Evolutionary conservation across 2,888 invertebrate genomes (phyloP), one percentile per base, ranked within the genome.

Genomic region (Caradrina clavipalpis): DNA sequence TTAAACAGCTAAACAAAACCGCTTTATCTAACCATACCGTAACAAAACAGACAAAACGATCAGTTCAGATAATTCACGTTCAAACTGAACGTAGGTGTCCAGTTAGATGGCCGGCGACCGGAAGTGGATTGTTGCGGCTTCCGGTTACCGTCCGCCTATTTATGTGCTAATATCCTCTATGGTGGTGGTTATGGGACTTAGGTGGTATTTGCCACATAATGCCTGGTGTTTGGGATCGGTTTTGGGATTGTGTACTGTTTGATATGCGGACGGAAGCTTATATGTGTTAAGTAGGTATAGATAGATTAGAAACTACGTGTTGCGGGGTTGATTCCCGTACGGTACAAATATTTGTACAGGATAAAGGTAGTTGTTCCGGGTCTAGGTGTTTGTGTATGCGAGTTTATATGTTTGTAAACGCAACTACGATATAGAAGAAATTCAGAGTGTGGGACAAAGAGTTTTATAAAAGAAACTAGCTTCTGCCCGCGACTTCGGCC

Each of bases 91-190:
- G 65, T 70, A 67, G 66, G 69, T 79, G 86, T 87, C 86, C 88
- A 87, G 88, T 89, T 88, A 88, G 84, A 81, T 76, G 87, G 79
- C 86, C 86, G 84, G 82, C 72, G 73, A 80, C 88, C 91, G 94
- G 93, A 93, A 90, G 88, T 85, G 75, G 61, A 76, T 71, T 73
- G 85, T 87, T 89, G 87, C 83, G 88, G 90, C 81, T 79, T 83
- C 86, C 88, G 88, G 82, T 69, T 22, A 54, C 80, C 73, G 63
- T 69, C 78, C 73, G 80, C 60, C 80, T 79, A 86, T 88, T 87
- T 86, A 79, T 86, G 87, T 87, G 87, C 83, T 88, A 87, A 88
- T 88, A 78, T 86, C 65, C 73, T 69, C 61, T 51, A 83, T 64
- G 63, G 68, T 71, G 31, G 85, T 83, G 64, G 60, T 74, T 56